Conservation (phyloP, 2,113 vertebrate genomes). For the Ptilorrhoa leucosticta region DNA sequence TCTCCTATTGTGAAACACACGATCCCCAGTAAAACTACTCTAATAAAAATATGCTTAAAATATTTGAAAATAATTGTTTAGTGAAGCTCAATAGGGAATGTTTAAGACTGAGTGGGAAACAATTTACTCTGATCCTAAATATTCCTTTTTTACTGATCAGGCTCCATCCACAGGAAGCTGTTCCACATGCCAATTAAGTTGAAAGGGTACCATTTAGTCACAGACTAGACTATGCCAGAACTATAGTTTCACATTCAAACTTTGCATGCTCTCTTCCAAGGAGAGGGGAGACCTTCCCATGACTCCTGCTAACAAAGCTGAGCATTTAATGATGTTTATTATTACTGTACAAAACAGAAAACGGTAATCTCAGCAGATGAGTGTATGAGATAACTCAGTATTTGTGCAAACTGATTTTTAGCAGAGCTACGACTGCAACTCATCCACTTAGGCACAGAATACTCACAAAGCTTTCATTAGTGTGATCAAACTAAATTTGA, state of each 20-base stretch:
- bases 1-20: not conserved
- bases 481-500: not conserved
- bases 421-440: not conserved
- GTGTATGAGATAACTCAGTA: not conserved
- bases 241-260: not conserved
- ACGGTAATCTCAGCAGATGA: not conserved
- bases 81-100: not conserved
- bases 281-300: not conserved
- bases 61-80: not conserved
- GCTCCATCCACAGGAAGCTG: not conserved
- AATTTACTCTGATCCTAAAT: not conserved
- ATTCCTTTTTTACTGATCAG: not conserved
- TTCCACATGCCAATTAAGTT: not conserved
- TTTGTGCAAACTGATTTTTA: not conserved
- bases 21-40: not conserved
- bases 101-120: not conserved
- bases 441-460: not conserved
- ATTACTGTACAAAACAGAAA: not conserved
- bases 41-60: not conserved
- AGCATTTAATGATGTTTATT: not conserved
- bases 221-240: not conserved
- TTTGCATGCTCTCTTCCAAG: not conserved
- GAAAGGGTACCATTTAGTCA: not conserved
- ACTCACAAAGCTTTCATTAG: not conserved
- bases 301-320: not conserved